These are phyloP conservation scores for Trachelus stipa DNA, from an alignment of 2,888 invertebrate species.

Conservation along the genomic window DNA sequence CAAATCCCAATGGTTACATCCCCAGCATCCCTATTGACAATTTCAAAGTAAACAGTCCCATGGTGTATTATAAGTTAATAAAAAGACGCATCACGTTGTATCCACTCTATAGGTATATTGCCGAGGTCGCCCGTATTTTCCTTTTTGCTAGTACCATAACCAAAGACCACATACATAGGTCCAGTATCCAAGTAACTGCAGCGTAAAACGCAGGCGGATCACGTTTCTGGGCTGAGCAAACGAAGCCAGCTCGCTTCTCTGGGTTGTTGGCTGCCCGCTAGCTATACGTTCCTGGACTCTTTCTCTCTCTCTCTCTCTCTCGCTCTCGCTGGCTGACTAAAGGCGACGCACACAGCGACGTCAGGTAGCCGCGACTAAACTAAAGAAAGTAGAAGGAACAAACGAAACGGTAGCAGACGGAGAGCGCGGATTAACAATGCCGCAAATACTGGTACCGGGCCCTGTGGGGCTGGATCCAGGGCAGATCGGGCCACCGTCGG, in stretches of 20 bases:
- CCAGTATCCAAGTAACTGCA: neutral
- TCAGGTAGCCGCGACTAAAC: neutral
- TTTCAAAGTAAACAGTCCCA: neutral
- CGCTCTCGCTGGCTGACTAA: neutral
- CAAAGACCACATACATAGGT: neutral
- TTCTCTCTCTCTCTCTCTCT: no score
- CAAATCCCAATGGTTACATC: neutral
- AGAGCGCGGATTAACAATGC: conserved; percentile 64
- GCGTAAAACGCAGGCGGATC: conserved; percentile 35
- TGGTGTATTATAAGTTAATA: neutral
- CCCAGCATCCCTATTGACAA: neutral
- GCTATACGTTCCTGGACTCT: neutral
- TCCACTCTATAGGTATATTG: no score
- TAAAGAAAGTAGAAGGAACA: conserved; percentile 24
- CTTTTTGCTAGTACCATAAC: neutral
- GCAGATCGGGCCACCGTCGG: conserved; percentile 19
- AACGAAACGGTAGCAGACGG: conserved; percentile 60
- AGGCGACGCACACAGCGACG: neutral
- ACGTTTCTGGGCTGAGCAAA: conserved; percentile 39
- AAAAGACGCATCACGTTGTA: neutral
- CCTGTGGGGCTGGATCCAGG: conserved; percentile 39
- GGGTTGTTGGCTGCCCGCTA: neutral
- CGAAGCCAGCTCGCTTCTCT: neutral
- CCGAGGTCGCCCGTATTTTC: neutral
- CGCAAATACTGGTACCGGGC: conserved; percentile 63